These are phyloP conservation scores for Papilio glaucus DNA, from an alignment of 1,140 invertebrate species.

Conservation along the genomic window DNA sequence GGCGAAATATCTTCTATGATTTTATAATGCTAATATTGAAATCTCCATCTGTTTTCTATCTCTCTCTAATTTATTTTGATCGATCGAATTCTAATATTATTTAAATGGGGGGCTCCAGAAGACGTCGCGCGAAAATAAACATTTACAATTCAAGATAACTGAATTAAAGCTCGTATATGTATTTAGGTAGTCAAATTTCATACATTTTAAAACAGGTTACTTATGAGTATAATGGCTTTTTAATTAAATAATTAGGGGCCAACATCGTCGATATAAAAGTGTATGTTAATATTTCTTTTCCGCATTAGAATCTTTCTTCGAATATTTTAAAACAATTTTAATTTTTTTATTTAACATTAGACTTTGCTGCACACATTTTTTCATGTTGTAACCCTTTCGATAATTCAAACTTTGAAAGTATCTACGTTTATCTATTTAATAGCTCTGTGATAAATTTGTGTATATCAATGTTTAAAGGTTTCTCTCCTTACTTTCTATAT, in stretches of 20 bases:
- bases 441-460: slow-evolving; percentile 23
- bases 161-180: slow-evolving; percentile 65
- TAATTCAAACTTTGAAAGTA: not conserved
- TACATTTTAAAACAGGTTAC: slow-evolving; percentile 80
- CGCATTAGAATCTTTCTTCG: not conserved
- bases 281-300: slow-evolving; percentile 36
- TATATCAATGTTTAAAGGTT: not conserved
- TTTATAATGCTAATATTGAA: not conserved
- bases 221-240: slow-evolving; percentile 80
- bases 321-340: slow-evolving; percentile 11
- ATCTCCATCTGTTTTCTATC: no score
- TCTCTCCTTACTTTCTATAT: not conserved
- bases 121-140: slow-evolving; percentile 73
- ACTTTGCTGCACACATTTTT: slow-evolving; percentile 1
- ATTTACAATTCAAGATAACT: slow-evolving; percentile 63
- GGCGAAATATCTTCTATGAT: not conserved
- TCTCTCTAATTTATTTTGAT: not conserved
- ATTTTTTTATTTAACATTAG: not conserved
- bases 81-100: not conserved
- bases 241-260: slow-evolving; percentile 78
- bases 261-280: slow-evolving; percentile 60
- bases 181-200: slow-evolving; percentile 79
- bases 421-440: slow-evolving; percentile 15
- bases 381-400: not conserved
- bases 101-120: slow-evolving; percentile 47